Base-by-base conservation (phyloP, 2,888 invertebrate genomes). In the Herminia tarsipennalis region DNA sequence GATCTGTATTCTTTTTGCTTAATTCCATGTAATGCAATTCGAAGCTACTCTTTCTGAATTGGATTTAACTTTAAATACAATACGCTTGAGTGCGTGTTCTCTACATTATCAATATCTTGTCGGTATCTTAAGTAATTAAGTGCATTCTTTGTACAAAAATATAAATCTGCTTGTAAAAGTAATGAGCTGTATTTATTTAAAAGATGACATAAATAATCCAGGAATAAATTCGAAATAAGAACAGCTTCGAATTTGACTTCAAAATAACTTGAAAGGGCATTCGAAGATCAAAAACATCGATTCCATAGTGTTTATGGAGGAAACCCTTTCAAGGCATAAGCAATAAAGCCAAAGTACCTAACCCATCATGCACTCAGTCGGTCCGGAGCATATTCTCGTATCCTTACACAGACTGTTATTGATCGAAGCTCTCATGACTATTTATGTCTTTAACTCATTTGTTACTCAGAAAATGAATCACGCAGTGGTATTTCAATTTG, bases 391-490 rank as follows among this genome's bases (percentile, higher is more conserved):
- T 24, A 16, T 24, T 10, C 6, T 14, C 12, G n/a, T 14, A 9
- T 27, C 21, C 33, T 34, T 28, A 9, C 20, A 21, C n/a, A 42
- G 24, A 43, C 30, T 56, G 48, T 45, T 59, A 56, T 60, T 61
- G 53, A 57, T 63, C 48, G 44, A 50, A 38, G 38, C 36, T 46
- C 55, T 48, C 47, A 39, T 52, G 35, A 34, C 57, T 67, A 64
- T 71, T 66, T 65, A 44, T 38, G 43, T 51, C 48, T 49, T 48
- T 46, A 63, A 56, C 39, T 59, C 57, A 66, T 51, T 67, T 34
- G 36, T 61, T 70, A 70, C 49, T 71, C 61, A 64, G 60, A 56
- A 49, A 55, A 53, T 77, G 76, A 79, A 56, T 78, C 78, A 77
- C 59, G 22, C 34, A 38, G 17, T 24, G 30, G 51, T 57, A 51